Conservation (phyloP, 2,113 vertebrate genomes). For the Malurus melanocephalus region DNA sequence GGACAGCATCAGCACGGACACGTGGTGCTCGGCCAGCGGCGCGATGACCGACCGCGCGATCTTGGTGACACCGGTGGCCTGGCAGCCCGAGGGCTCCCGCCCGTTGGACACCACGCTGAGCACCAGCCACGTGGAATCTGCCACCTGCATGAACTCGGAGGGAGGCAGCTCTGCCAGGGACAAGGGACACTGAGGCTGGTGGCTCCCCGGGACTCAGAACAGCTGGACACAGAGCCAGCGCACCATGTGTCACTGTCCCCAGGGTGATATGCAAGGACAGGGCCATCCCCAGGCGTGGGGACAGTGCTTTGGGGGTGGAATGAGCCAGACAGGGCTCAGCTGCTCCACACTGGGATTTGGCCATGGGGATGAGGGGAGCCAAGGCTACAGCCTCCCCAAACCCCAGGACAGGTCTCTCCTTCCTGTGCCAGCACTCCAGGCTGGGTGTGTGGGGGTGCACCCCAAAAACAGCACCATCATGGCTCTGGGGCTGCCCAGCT, state of each 20-base stretch:
- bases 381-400: fast-evolving
- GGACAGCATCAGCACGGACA: slow-evolving; percentile 95
- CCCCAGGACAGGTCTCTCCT: fast-evolving
- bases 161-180: slow-evolving; percentile 81
- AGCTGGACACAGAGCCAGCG: fast-evolving
- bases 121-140: slow-evolving; percentile 89
- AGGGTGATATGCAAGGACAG: fast-evolving
- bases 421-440: not conserved
- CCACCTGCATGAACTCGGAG: slow-evolving; percentile 90
- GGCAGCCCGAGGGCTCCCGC: slow-evolving; percentile 76
- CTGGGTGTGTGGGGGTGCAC: not conserved
- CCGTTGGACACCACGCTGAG: slow-evolving; percentile 91
- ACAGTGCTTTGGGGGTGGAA: fast-evolving
- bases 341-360: not conserved
- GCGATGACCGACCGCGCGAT: slow-evolving; percentile 93
- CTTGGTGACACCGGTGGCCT: slow-evolving; percentile 93
- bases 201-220: fast-evolving
- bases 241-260: fast-evolving
- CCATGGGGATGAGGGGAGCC: fast-evolving
- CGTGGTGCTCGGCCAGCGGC: slow-evolving; percentile 90
- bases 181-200: not conserved
- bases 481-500: not conserved
- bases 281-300: fast-evolving
- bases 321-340: not conserved
- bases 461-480: not conserved